Conservation (phyloP, 2,888 invertebrate genomes). For the Allygus modestus region DNA sequence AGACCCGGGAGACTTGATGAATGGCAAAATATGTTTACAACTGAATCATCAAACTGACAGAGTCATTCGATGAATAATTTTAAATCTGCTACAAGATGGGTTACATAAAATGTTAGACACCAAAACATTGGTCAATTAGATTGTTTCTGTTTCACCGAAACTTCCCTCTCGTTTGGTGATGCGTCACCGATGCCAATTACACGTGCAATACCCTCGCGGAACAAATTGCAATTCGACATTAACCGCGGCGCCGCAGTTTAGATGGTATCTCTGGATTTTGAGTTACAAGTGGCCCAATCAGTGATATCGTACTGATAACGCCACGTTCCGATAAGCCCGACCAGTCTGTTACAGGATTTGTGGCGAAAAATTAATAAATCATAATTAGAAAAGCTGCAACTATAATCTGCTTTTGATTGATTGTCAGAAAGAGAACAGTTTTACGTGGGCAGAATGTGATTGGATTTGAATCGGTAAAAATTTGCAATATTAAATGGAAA, state of each 20-base stretch:
- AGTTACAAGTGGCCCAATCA: conserved; percentile 54
- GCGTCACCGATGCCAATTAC: conserved; percentile 34
- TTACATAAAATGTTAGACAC: not conserved
- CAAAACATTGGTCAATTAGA: conserved; percentile 1
- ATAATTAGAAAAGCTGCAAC: conserved; percentile 22
- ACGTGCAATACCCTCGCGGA: conserved; percentile 18
- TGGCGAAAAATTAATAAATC: conserved; percentile 36
- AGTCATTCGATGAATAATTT: too few relatives aligned
- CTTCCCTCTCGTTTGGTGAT: conserved; percentile 19
- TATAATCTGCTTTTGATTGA: conserved; percentile 10
- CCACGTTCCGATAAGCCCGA: not conserved
- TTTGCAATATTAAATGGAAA: too few relatives aligned
- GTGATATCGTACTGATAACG: conserved; percentile 43
- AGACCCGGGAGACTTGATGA: too few relatives aligned
- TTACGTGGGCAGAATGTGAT: too few relatives aligned
- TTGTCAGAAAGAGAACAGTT: not conserved
- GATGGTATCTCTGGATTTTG: conserved; percentile 45
- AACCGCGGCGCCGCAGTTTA: conserved; percentile 18
- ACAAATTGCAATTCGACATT: conserved; percentile 52
- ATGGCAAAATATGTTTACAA: too few relatives aligned
- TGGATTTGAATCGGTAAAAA: too few relatives aligned
- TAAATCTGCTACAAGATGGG: too few relatives aligned
- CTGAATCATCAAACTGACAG: too few relatives aligned
- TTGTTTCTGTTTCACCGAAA: not conserved
- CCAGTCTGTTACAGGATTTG: not conserved